Base-by-base conservation (phyloP, 2,888 invertebrate species). In the Pollenia griseotomentosa region DNA sequence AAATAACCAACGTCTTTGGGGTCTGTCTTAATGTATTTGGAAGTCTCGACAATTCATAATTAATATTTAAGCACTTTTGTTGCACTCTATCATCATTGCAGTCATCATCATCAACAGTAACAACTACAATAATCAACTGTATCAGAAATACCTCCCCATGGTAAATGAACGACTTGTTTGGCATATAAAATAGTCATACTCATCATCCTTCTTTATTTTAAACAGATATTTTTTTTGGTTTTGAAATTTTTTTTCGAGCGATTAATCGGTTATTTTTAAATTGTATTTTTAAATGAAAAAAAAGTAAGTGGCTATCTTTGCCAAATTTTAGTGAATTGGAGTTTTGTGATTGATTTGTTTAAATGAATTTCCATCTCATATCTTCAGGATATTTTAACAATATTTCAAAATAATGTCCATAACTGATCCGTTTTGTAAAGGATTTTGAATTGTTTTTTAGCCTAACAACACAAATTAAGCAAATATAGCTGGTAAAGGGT, bases 31-130 rank as follows among this genome's bases (percentile, higher is more conserved):
- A 71, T 83, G 44, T 55, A 77, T 68, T 82, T 65, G 46, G 42
- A 66, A 66, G 74, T 59, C 79, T 78, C 48, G n/a, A 55, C 71
- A 70, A 88, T 89, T 88, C 89, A 89, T 91, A 91, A 91, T 92
- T 91, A 91, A 92, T 92, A 90, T 91, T 91, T 91, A 91, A 91
- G 90, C 90, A 89, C 90, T 88, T 88, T 89, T 84, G 74, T 88
- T 88, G 88, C 88, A 86, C 84, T 74, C 61, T 81, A 82, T 86
- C 74, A 85, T 84, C 61, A 80, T 59, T 57, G 53, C 75, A 40
- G 66, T 48, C 70, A 74, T 66, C 73, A 57, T 53, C 81, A 71
- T 57, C 68, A 79, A 68, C 57, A 65, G 51, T 68, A 83, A 53
- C 57, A 70, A 55, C 53, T 42, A 40, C 46, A 14, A 14, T 61